Base-by-base conservation (phyloP, 2,797 vertebrate species). In the Cossypha polioptera region DNA sequence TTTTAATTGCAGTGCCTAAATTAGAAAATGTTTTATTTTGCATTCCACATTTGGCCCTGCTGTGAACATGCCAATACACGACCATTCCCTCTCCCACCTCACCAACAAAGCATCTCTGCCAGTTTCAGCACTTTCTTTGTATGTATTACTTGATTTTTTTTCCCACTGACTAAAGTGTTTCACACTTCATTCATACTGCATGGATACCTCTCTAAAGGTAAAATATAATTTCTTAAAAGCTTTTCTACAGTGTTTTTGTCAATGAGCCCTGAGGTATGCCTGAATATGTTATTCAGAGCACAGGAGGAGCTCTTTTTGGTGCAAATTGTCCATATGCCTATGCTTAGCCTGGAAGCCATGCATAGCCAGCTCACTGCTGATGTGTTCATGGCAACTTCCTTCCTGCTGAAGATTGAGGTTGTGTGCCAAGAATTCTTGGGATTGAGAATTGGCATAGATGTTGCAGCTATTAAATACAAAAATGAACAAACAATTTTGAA, bases 1-100 rank as follows among this genome's bases (percentile, higher is more conserved):
- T 79, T 76, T 73, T 82, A 79, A 92, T 50, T 68, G 76, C 22
- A 33, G 43, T 47, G 47, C 35, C 43, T 82, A n/a, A 82, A 87
- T n/a, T 26, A 71, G 72, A 65, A 53, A 42, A 40, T 1, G 8
- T 18, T 69, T 69, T 38, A 38, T 68, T 86, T 92, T 92, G 43
- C 5, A 7, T 9, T 88, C 43, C 58, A 19, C 31, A 21, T 57
- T 77, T 65, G 19, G 51, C 29, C 33, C 57, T 57, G 33, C 25
- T 45, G 50, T 50, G 42, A 93, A 53, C 20, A 21, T 13, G 47
- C 16, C 58, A 63, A 16, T 4, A 51, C 8, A 5, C 8, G 15
- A 74, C 18, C 25, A 40, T 16, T 71, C 43, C 28, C 14, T 55
- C 8, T 36, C 12, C 24, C 3, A 6, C 1, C 4, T 16, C 55